Evolutionary conservation across 2,888 invertebrate species (phyloP), one percentile per base, ranked within the genome.

Genomic region (Eristalis tenax): DNA sequence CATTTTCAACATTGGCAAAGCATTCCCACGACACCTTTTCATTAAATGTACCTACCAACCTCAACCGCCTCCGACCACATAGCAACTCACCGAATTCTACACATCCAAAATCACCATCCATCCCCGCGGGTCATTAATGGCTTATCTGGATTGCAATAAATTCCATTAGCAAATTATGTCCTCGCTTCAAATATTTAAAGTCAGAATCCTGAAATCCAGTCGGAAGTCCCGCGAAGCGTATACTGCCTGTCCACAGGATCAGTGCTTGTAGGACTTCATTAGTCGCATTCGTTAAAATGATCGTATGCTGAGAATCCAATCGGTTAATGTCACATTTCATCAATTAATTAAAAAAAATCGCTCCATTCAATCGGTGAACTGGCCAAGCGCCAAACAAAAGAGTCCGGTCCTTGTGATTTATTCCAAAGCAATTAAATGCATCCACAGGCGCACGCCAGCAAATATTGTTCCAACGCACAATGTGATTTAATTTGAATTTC

Each of bases 401-500:
- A 23, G 15, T 18, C 38, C 28, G 40, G 69, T 81, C 68, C 73
- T 68, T 77, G 57, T 85, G 85, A 85, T 85, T 86, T 86, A 82
- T 86, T 69, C 63, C 43, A 71, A 75, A 75, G 86, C 86, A 82
- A 86, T 86, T 86, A 86, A 86, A 86, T 75, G 82, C 82, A 86
- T 75, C 32, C 82, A 74, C 69, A 64, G 59, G 76, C 11, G 56
- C 43, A 11, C 32, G n/a, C 38, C 13, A 4, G 15, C 57, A 77
- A 73, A 57, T 69, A 66, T 82, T 78, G 75, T 86, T 86, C 69
- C 66, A 75, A 86, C 82, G 82, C 86, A 83, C 82, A 86, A 82
- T 86, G 75, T 78, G 86, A 86, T 82, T 86, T 74, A 86, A 86
- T 86, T 86, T 83, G 78, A 68, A 75, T 79, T 86, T 86, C 79